Percentiles rank a stretch among this genome's conserved stretches.
These are phyloP conservation scores for Microcebus griseorufus DNA, from an alignment of 2,113 vertebrate genomes.

Conservation along the genomic window DNA sequence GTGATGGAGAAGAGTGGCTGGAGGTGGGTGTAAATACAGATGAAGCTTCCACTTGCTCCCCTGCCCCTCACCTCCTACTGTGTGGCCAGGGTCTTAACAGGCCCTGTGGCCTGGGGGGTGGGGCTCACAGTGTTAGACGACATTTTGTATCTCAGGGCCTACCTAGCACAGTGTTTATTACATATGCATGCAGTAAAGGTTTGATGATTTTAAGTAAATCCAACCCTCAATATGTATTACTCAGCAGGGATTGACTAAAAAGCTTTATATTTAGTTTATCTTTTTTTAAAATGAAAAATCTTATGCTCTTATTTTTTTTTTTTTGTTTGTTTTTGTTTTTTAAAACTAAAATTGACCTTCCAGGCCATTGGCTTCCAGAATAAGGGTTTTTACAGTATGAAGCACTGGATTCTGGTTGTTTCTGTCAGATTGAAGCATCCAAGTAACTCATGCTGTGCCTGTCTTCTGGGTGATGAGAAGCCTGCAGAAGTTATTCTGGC, in stretches of 20 bases:
- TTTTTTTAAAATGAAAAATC: background rate
- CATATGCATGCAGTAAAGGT: background rate
- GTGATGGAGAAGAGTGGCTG: too few species aligned
- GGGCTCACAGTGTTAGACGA: background rate
- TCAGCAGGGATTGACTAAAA: background rate
- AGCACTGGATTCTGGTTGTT: constrained; percentile 29
- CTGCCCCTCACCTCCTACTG: too few species aligned
- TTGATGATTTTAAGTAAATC: constrained; percentile 4
- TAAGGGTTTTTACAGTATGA: background rate
- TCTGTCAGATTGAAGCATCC: constrained; percentile 27
- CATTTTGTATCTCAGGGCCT: background rate
- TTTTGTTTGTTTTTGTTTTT: background rate
- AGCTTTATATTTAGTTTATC: background rate
- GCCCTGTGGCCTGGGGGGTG: too few species aligned
- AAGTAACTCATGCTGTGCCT: constrained; percentile 13
- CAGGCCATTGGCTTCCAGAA: background rate
- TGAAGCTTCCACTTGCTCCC: too few species aligned
- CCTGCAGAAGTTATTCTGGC: constrained; percentile 25
- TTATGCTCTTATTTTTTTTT: background rate
- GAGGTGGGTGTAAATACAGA: too few species aligned
- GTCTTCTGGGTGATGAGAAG: constrained; percentile 44
- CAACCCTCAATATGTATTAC: background rate
- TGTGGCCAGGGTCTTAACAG: too few species aligned
- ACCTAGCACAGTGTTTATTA: background rate
- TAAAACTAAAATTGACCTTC: background rate